Percentiles rank a stretch among this genome's conserved stretches.
Evolutionary conservation across 2,113 vertebrate genomes (phyloP).

Genomic region (Amblyopsis rosae): DNA sequence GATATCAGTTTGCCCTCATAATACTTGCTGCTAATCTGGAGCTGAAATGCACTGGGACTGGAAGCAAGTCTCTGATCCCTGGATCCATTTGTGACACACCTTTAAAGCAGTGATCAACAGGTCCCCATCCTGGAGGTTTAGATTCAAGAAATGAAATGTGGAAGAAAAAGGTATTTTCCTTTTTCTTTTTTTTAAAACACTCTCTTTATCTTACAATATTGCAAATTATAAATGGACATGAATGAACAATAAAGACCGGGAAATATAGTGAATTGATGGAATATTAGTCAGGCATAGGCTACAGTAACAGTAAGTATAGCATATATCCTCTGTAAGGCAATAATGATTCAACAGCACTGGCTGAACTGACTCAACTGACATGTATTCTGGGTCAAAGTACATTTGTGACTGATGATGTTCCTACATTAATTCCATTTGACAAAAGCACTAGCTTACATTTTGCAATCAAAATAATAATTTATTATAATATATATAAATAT

Average conservation of each 20-base stretch:
- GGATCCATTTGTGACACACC: constrained; percentile 12
- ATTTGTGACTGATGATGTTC: not conserved
- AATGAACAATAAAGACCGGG: constrained; percentile 31
- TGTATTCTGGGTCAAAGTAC: constrained; percentile 28
- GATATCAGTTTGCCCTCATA: constrained; percentile 24
- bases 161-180: not conserved
- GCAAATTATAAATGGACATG: constrained; percentile 19
- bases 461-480: no score
- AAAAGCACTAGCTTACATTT: not conserved
- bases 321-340: constrained; percentile 33
- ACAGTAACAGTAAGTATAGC: constrained; percentile 28
- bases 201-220: not conserved
- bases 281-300: constrained; percentile 22
- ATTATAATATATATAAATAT: no score
- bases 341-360: constrained; percentile 33
- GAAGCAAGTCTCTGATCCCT: not conserved
- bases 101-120: not conserved
- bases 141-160: not conserved
- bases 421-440: constrained; percentile 17
- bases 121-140: not conserved
- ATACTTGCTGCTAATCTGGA: constrained; percentile 36
- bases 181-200: constrained; percentile 20
- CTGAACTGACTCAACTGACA: constrained; percentile 40
- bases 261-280: constrained; percentile 23
- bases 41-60: constrained; percentile 1